Conservation (phyloP, 1,140 invertebrate genomes). For the Amphibalanus amphitrite region DNA sequence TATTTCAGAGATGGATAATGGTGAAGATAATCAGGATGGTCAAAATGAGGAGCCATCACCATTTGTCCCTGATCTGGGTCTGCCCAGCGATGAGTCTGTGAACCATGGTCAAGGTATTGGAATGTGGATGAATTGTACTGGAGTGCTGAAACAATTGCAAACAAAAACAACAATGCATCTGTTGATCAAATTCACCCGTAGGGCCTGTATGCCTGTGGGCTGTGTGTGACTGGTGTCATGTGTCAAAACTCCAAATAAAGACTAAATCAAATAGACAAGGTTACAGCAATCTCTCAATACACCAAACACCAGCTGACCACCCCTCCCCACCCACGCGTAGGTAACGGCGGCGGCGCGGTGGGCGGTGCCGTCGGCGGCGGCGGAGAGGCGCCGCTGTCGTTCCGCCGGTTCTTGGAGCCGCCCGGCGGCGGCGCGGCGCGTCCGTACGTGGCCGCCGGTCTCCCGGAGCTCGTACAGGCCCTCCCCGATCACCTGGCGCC, state of each 20-base stretch:
- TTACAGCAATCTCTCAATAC: no score
- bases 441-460: not conserved
- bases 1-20: not conserved
- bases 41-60: not conserved
- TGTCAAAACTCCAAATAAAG: no score
- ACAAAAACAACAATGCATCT: no score
- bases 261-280: no score
- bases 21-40: not conserved
- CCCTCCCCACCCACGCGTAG: not conserved
- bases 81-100: slow-evolving; percentile 5
- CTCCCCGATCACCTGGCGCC: not conserved
- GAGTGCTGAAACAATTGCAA: no score
- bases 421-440: not conserved
- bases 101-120: slow-evolving; percentile 10
- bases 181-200: no score
- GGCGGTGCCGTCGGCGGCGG: no score
- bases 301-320: no score
- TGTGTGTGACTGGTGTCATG: no score
- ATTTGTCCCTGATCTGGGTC: slow-evolving; percentile 5
- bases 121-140: no score
- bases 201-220: no score
- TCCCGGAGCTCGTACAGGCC: slow-evolving; percentile 3
- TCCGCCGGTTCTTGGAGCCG: slow-evolving; percentile 1
- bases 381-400: not conserved
- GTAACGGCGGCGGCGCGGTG: no score